Base-by-base conservation (phyloP, 2,797 vertebrate species). In the Sternarchorhynchus goeldii region DNA sequence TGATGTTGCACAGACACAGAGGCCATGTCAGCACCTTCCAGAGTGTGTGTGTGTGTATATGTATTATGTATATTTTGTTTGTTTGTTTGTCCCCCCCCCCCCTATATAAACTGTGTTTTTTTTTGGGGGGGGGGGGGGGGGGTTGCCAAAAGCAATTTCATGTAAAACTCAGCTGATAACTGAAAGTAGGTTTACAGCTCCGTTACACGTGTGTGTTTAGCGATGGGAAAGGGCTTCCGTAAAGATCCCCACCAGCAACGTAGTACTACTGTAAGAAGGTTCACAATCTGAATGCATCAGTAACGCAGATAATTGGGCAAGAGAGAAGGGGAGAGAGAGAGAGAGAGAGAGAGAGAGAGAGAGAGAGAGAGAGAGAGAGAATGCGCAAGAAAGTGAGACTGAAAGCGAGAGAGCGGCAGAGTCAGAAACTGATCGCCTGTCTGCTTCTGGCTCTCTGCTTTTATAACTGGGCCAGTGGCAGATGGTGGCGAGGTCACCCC, bases 401-500 rank as follows among this genome's bases (percentile, higher is more conserved):
- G 85, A 67, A 71, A 86, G 87, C 85, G 88, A 90, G 90, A 76
- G 88, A 90, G 62, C 25, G 25, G 25, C 0, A 1, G 25, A 89
- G 90, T 92, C 90, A 92, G 92, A 91, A 91, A 86, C 90, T 88
- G 18, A 72, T 72, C 56, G 86, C 87, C 84, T 85, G 78, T 84
- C 79, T 88, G 87, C 86, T 88, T 87, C 87, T 92, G 90, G 79
- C 79, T 57, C 6, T 60, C 50, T 36, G 68, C 39, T 80, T 69
- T 45, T 60, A 57, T 86, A 86, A 88, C 84, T 72, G 85, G 73
- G 87, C 85, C 55, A 85, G 82, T 89, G 90, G 88, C 91, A 93
- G 92, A 93, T 93, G 91, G 91, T 55, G 86, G 87, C 90, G 92
- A 92, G 91, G 91, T 91, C 90, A 90, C 83, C 69, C 79, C n/a